Evolutionary conservation across 2,888 invertebrate species (phyloP), one percentile per base, ranked within the genome.

Genomic region (Sminthurinus aureus): DNA sequence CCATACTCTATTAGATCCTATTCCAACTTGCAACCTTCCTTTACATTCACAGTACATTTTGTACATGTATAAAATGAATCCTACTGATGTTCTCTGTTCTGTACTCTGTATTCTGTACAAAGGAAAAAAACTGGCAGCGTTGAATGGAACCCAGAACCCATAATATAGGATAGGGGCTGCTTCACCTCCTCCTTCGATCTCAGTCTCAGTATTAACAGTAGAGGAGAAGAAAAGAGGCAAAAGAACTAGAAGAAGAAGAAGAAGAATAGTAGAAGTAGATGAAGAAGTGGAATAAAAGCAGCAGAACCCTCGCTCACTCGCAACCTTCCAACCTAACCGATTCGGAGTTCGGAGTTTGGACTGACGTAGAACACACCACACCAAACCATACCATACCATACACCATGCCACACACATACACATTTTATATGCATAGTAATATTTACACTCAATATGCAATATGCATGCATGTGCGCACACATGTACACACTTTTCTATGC

Each of bases 131-230:
- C 76, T 81, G 81, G 74, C 75, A 74, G 81, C 81, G 75, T 79
- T 83, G 83, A 83, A 77, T 78, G 78, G 67, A 69, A 78, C 73
- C 78, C 79, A 50, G 58, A 58, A 38, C 38, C 38, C 6, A 38
- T 38, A 38, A 38, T 38, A 38, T 38, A 38, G 38, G 38, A 74
- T 50, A 58, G 74, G 73, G 74, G 82, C 76, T 69, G 50, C 82
- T 79, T 84, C 84, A 81, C 85, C 85, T 85, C 85, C 85, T 85
- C 83, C 85, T 85, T 85, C 85, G 85, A 85, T 85, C 84, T 81
- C 84, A 82, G 38, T 85, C 84, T 81, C 84, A 82, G 38, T 38
- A 38, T 38, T 38, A 38, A 38, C 38, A 38, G 38, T 38, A 38
- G 38, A 38, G 3, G 38, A 38, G 38, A 4, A 38, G 38, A 38